These are phyloP conservation scores for Lacanobia wlatinum DNA, from an alignment of 2,888 invertebrate species.

Conservation along the genomic window DNA sequence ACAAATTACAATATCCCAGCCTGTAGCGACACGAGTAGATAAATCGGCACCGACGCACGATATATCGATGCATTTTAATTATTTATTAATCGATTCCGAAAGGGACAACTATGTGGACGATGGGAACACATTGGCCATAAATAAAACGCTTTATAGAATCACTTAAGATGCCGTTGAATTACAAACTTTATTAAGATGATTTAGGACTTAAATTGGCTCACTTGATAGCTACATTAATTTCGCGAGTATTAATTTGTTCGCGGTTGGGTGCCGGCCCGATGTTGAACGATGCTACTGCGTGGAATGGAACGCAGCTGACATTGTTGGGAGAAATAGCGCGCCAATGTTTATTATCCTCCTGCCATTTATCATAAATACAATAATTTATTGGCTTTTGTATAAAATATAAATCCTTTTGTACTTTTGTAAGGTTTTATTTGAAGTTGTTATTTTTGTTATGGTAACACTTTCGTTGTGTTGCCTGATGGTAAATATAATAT, in stretches of 20 bases:
- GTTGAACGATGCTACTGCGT: conserved; percentile 68
- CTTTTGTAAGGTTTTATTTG: conserved; percentile 46
- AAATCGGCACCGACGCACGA: conserved; percentile 64
- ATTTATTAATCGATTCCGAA: conserved; percentile 74
- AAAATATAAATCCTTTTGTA: conserved; percentile 51
- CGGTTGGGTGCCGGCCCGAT: conserved; percentile 72
- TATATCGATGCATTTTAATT: conserved; percentile 78
- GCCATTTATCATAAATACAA: conserved; percentile 61
- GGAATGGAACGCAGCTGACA: conserved; percentile 57
- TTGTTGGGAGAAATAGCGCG: conserved; percentile 59
- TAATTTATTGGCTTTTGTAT: conserved; percentile 60
- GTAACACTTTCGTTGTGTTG: conserved; percentile 55
- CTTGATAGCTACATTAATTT: conserved; percentile 59
- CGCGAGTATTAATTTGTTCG: conserved; percentile 76
- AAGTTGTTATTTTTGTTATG: conserved; percentile 50
- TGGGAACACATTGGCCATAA: conserved; percentile 53
- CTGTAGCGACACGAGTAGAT: conserved; percentile 62
- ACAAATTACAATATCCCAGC: conserved; percentile 57
- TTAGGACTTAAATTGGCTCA: conserved; percentile 49
- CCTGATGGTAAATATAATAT: conserved; percentile 50
- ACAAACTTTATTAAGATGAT: conserved; percentile 43
- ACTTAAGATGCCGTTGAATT: conserved; percentile 30
- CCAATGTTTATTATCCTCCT: conserved; percentile 50
- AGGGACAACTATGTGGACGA: conserved; percentile 55
- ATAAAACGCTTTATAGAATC: conserved; percentile 51